Conservation (phyloP, 2,888 invertebrate genomes). For the Allolobophora icterica region DNA sequence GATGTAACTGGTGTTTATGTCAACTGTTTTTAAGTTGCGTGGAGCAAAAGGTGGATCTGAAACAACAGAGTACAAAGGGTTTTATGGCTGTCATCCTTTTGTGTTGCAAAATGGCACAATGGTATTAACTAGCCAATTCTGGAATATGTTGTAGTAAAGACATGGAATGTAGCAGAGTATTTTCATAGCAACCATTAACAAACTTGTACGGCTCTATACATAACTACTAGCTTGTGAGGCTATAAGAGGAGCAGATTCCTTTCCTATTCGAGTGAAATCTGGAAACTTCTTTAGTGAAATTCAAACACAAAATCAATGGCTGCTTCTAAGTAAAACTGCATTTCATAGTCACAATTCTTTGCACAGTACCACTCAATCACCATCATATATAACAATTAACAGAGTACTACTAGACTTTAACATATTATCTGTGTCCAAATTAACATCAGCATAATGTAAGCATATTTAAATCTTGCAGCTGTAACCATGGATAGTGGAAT, state of each 20-base stretch:
- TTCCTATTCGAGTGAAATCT: neutral
- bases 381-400: no score
- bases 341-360: neutral
- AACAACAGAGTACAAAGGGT: slow-evolving; percentile 9
- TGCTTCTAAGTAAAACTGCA: neutral
- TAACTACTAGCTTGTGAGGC: neutral
- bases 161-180: neutral
- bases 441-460: no score
- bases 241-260: neutral
- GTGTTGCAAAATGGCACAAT: neutral
- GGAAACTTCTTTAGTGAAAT: neutral
- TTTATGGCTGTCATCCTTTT: neutral
- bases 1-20: slow-evolving; percentile 55
- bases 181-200: neutral
- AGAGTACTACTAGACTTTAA: no score
- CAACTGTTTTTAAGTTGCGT: slow-evolving; percentile 47
- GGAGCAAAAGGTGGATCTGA: slow-evolving; percentile 59
- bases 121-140: neutral
- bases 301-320: neutral
- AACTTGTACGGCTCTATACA: neutral
- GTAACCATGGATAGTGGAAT: no score
- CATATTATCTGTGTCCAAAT: no score
- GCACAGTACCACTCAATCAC: no score
- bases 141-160: neutral
- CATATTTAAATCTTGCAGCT: no score